Evolutionary conservation across 2,888 invertebrate species (phyloP).

Genomic region (Acanthoscelides obtectus): DNA sequence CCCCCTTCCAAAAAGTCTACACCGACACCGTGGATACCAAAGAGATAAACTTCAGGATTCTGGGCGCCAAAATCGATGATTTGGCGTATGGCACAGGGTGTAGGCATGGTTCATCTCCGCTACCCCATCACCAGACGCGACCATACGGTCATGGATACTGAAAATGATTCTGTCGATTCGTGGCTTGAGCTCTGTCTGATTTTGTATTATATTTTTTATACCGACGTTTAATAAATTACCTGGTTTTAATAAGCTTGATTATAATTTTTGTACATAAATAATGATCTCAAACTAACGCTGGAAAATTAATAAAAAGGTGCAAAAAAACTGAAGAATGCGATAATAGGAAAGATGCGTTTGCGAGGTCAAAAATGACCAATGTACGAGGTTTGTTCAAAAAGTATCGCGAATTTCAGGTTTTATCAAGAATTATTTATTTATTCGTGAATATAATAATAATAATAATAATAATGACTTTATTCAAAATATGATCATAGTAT

Average conservation of each 20-base stretch:
- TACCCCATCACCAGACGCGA: background rate
- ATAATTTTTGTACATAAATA: too few species aligned
- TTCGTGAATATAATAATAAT: too few species aligned
- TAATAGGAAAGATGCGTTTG: too few species aligned
- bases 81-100: slow-evolving; percentile 57
- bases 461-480: too few species aligned
- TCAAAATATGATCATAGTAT: too few species aligned
- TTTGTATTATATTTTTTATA: background rate
- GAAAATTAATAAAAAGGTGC: too few species aligned
- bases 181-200: background rate
- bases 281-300: too few species aligned
- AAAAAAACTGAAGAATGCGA: too few species aligned
- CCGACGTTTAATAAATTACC: background rate
- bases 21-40: slow-evolving; percentile 52
- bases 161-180: background rate
- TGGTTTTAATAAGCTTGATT: background rate
- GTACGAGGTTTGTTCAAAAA: too few species aligned
- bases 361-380: too few species aligned
- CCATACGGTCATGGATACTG: background rate
- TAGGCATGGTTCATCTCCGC: background rate
- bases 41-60: slow-evolving; percentile 66
- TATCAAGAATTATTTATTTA: too few species aligned
- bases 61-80: slow-evolving; percentile 56
- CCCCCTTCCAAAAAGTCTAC: slow-evolving; percentile 65
- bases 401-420: too few species aligned